Percentiles rank a stretch among this genome's conserved stretches.
phyloP scores from a whole-genome alignment of 1,140 invertebrate species.

The Anastrepha obliqua region DNA sequence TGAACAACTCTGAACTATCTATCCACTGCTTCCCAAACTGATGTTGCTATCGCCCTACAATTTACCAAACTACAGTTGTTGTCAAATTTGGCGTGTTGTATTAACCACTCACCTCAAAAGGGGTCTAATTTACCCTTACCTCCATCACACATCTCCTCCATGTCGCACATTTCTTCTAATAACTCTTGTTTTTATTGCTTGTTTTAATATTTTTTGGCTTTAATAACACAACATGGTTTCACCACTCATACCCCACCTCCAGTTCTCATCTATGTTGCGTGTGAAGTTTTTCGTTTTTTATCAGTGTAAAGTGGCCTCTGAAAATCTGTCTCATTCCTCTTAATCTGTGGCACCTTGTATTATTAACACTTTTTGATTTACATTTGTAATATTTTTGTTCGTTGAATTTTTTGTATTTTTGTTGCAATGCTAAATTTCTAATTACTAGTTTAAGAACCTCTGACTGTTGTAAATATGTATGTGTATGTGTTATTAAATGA shows the following conservation, averaged over 20 bases:
- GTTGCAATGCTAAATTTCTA: slow-evolving; percentile 29
- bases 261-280: neutral
- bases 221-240: neutral
- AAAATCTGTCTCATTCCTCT: neutral
- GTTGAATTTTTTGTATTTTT: slow-evolving; percentile 36
- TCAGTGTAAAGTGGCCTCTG: neutral
- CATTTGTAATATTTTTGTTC: neutral
- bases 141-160: slow-evolving; percentile 1
- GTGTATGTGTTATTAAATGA: neutral
- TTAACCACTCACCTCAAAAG: neutral
- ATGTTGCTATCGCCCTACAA: slow-evolving; percentile 39
- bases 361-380: no score
- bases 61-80: slow-evolving; percentile 24
- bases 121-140: neutral
- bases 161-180: slow-evolving; percentile 1
- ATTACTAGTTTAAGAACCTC: neutral
- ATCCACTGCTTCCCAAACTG: slow-evolving; percentile 32
- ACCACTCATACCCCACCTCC: neutral
- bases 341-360: neutral
- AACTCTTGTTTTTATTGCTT: neutral
- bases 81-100: slow-evolving; percentile 39
- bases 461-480: slow-evolving; percentile 26
- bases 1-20: slow-evolving; percentile 39
- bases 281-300: neutral
- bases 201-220: neutral